These are phyloP conservation scores for Microplitis deprimator DNA, from an alignment of 2,888 invertebrate genomes.

Conservation along the genomic window DNA sequence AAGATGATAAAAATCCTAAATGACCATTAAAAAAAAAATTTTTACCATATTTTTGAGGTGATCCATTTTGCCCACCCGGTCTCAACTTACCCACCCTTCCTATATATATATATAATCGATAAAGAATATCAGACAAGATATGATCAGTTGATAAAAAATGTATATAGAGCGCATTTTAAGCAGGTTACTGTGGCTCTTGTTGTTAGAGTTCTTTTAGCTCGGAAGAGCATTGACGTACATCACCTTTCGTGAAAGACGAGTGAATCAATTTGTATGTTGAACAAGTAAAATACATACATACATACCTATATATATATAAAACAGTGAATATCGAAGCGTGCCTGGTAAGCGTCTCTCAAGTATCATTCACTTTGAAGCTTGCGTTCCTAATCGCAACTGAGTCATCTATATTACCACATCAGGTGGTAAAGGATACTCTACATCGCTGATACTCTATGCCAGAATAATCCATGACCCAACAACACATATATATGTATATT, in stretches of 20 bases:
- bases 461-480: neutral
- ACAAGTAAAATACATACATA: no score
- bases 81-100: no score
- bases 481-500: conserved; percentile 8
- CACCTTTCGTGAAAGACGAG: no score
- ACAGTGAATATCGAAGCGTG: conserved; percentile 59
- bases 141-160: conserved; percentile 58
- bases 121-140: no score
- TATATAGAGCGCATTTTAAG: conserved; percentile 55
- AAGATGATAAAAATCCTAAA: no score
- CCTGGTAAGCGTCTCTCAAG: conserved; percentile 66
- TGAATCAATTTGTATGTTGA: no score
- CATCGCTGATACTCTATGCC: conserved; percentile 6
- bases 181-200: conserved; percentile 24
- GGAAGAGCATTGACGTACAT: conserved; percentile 9
- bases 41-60: no score
- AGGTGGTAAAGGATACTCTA: neutral
- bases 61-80: no score
- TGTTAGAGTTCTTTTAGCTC: conserved; percentile 19
- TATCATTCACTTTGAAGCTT: conserved; percentile 58
- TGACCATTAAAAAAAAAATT: no score
- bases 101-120: no score
- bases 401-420: conserved; percentile 14
- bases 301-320: conserved; percentile 32
- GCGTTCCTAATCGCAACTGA: conserved; percentile 62